phyloP scores from a whole-genome alignment of 2,113 vertebrate species.

The Tachuris rubrigastra region DNA sequence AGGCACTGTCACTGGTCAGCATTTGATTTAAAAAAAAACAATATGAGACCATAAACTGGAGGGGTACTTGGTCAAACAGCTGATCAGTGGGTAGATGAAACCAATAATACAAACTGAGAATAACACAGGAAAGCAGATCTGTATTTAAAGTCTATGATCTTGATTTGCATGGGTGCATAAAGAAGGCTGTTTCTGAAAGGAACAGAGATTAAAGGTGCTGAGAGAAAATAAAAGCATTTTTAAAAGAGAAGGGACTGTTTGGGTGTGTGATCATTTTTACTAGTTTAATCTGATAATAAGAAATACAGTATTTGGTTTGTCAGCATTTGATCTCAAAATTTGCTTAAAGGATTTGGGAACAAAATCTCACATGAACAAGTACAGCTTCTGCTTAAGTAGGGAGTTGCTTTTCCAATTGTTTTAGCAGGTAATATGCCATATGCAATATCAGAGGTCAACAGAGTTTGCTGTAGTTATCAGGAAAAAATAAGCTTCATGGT shows the following conservation, averaged over 20 bases:
- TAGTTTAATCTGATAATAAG: neutral
- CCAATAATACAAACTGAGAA: neutral
- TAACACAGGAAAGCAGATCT: neutral
- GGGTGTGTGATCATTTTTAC: neutral
- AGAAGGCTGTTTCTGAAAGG: neutral
- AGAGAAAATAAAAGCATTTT: neutral
- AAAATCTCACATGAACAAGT: neutral
- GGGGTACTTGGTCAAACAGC: neutral
- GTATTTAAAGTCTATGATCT: neutral
- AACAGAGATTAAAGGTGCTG: neutral
- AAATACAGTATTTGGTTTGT: neutral
- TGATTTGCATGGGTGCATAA: constrained; percentile 5
- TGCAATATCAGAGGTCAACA: neutral
- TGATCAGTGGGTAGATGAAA: neutral
- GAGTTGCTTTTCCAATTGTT: neutral
- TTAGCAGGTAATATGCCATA: neutral
- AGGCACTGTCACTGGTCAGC: neutral
- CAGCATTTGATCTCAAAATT: neutral
- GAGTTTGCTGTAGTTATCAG: neutral
- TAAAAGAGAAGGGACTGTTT: neutral
- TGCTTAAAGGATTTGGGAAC: neutral
- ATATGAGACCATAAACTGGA: constrained; percentile 1
- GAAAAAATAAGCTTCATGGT: neutral
- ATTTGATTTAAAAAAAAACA: constrained; percentile 30
- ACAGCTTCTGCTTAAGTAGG: neutral